Percentiles rank a stretch among this genome's conserved stretches.
Conservation (phyloP, 2,888 invertebrate genomes). For the Dynastes hyllus region DNA sequence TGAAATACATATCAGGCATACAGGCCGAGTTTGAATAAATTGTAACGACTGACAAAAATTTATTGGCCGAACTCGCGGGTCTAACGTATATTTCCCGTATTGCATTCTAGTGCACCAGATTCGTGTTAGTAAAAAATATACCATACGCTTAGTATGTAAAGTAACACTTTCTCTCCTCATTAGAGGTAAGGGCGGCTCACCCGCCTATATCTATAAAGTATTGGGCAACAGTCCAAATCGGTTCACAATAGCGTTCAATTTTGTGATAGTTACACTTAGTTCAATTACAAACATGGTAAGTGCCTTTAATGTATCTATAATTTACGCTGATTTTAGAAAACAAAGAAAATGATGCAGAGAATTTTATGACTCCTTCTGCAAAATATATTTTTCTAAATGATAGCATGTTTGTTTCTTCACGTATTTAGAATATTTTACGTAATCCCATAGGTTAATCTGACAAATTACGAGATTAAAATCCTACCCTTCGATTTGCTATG, state of each 20-base stretch:
- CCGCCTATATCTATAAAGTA: conserved; percentile 40
- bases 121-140: conserved; percentile 30
- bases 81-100: conserved; percentile 14
- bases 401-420: too few relatives aligned
- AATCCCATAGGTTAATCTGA: too few relatives aligned
- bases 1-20: neutral
- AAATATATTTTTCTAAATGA: too few relatives aligned
- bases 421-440: too few relatives aligned
- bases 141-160: conserved; percentile 46
- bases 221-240: conserved; percentile 26
- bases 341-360: too few relatives aligned
- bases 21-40: neutral
- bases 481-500: too few relatives aligned
- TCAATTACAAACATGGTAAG: conserved; percentile 46
- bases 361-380: too few relatives aligned
- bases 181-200: conserved; percentile 40
- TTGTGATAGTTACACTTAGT: conserved; percentile 47
- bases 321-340: too few relatives aligned
- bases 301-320: neutral
- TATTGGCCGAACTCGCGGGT: conserved; percentile 34
- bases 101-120: conserved; percentile 39
- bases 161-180: conserved; percentile 35
- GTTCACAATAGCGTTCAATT: conserved; percentile 30
- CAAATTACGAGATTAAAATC: too few relatives aligned
- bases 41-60: conserved; percentile 20